These are phyloP conservation scores for Manduca sexta DNA, from an alignment of 1,140 invertebrate species.

Conservation along the genomic window DNA sequence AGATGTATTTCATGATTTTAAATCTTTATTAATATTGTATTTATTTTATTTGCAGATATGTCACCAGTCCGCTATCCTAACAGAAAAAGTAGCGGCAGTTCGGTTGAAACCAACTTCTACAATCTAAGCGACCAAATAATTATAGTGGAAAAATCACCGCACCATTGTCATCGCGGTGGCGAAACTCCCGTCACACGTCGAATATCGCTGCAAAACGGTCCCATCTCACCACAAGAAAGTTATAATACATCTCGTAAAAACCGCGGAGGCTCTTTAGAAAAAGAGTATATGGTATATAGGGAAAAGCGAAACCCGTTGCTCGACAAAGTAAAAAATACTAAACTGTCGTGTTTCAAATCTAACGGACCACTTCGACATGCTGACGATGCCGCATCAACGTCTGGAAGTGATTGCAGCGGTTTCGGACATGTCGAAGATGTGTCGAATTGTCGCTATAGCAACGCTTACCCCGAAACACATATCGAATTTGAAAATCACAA, in stretches of 20 bases:
- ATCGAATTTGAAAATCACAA: constrained; percentile 68
- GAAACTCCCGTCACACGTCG: constrained; percentile 57
- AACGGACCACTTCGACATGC: constrained; percentile 58
- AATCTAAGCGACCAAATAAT: constrained; percentile 77
- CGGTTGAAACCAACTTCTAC: constrained; percentile 80
- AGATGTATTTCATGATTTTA: too few species aligned
- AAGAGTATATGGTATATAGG: constrained; percentile 68
- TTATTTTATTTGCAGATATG: constrained; percentile 75
- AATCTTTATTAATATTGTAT: too few species aligned
- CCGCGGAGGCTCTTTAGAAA: constrained; percentile 70
- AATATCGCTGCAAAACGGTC: constrained; percentile 63
- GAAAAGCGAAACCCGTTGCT: constrained; percentile 81
- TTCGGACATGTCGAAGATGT: constrained; percentile 68
- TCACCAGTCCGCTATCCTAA: constrained; percentile 78
- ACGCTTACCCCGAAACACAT: constrained; percentile 51
- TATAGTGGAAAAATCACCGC: constrained; percentile 72
- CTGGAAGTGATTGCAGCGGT: constrained; percentile 72
- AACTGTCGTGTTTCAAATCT: constrained; percentile 79
- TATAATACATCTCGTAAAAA: constrained; percentile 52
- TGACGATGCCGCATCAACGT: constrained; percentile 68
- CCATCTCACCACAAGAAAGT: constrained; percentile 53
- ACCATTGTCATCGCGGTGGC: constrained; percentile 49
- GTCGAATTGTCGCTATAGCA: constrained; percentile 56
- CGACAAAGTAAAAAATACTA: constrained; percentile 81
- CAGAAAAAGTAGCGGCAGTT: constrained; percentile 78